Evolutionary conservation across 2,888 invertebrate species (phyloP).

Genomic region (Scaptomyza polygonia): DNA sequence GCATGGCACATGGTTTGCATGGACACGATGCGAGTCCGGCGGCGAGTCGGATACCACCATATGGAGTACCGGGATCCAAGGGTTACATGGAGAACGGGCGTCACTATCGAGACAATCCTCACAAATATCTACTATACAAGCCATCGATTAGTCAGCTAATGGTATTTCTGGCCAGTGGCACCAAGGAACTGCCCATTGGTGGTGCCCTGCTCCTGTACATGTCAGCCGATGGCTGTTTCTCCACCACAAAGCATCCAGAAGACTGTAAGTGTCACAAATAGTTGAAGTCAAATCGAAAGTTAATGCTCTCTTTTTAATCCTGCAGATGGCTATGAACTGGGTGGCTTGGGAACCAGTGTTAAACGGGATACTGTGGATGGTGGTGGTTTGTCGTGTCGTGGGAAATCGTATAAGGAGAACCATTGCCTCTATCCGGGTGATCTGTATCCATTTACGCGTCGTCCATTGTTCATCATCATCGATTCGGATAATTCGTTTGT

Average conservation of each 20-base stretch:
- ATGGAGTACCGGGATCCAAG: slow-evolving; percentile 85
- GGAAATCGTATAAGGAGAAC: slow-evolving; percentile 87
- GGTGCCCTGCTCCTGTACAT: slow-evolving; percentile 96
- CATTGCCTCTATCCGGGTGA: slow-evolving; percentile 97
- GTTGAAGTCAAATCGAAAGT: background rate
- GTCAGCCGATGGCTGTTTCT: slow-evolving; percentile 95
- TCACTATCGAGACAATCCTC: slow-evolving; percentile 94
- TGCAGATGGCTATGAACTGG: slow-evolving; percentile 94
- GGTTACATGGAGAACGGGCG: slow-evolving; percentile 90
- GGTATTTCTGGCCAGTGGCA: slow-evolving; percentile 95
- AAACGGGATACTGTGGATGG: slow-evolving; percentile 88
- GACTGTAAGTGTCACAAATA: slow-evolving; percentile 88
- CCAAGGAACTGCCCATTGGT: slow-evolving; percentile 96
- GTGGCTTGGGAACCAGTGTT: slow-evolving; percentile 95
- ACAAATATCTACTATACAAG: slow-evolving; percentile 97
- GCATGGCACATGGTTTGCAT: slow-evolving; percentile 84
- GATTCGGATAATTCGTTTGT: slow-evolving; percentile 98
- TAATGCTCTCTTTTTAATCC: background rate
- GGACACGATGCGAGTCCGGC: slow-evolving; percentile 85
- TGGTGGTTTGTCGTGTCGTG: slow-evolving; percentile 83
- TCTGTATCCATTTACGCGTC: slow-evolving; percentile 95
- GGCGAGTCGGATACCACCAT: slow-evolving; percentile 85
- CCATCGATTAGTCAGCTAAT: slow-evolving; percentile 97
- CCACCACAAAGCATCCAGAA: slow-evolving; percentile 93
- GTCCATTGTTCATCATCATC: slow-evolving; percentile 96